Base-by-base conservation (phyloP, 2,113 vertebrate genomes). In the Tupaia tana region DNA sequence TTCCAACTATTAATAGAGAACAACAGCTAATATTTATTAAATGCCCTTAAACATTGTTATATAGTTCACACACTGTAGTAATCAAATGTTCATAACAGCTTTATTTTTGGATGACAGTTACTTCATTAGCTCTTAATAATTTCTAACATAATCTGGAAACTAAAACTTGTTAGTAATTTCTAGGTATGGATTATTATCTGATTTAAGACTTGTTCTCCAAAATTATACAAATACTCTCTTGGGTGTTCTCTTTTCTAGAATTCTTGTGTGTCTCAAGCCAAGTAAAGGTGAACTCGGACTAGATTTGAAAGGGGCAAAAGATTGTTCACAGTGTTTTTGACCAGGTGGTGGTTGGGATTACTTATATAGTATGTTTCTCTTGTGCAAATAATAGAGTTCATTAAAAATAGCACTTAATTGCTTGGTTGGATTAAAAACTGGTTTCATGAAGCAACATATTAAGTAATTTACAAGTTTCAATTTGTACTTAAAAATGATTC, bases 101-200 rank as follows among this genome's bases (percentile, higher is more conserved):
- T 15, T 43, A 8, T 94, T 95, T 91, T 89, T 84, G 70, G 91
- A 93, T 91, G 20, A 81, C 52, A 43, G 13, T 64, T 74, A 93
- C 73, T 91, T 91, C 27, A 89, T 83, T 93, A 73, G 29, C 43
- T 93, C 96, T 90, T 22, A 54, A 80, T 43, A 83, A 69, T 88
- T 96, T 91, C n/a, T 22, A 80, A 75, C 31, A 79, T 91, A 75
- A 64, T 81, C n/a, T 73, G 69, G 91, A 96, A 87, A 96, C 58
- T 93, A 78, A 91, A 64, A 91, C 73, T 59, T 87, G n/a, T 58
- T 83, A 73, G 34, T 66, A 66, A 90, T 2, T 87, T 15, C 34
- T 31, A 88, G 58, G 20, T n/a, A 43, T 67, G 9, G 20, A n/a
- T 70, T 80, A 86, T 84, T 85, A 80, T 61, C 31, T 95, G 59